These are phyloP conservation scores for Hypolimnas misippus DNA, from an alignment of 2,888 invertebrate genomes.

Conservation along the genomic window DNA sequence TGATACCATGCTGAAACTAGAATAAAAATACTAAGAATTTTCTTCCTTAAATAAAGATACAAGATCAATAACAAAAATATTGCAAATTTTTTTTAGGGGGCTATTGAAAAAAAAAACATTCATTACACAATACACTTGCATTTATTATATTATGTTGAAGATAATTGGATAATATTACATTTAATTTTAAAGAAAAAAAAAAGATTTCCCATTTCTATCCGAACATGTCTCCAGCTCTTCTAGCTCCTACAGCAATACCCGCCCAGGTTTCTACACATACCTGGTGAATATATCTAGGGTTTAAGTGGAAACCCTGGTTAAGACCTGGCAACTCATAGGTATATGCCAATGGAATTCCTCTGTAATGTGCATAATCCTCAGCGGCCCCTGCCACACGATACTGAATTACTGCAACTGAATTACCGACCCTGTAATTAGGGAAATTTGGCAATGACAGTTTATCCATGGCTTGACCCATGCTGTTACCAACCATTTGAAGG, in stretches of 20 bases:
- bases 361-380: conserved; percentile 86
- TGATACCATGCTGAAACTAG: too few relatives aligned
- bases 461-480: conserved; percentile 69
- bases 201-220: too few relatives aligned
- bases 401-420: conserved; percentile 66
- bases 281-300: conserved; percentile 79
- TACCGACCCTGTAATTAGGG: conserved; percentile 81
- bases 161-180: too few relatives aligned
- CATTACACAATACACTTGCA: too few relatives aligned
- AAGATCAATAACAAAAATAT: too few relatives aligned
- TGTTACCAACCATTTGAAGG: conserved; percentile 69
- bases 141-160: too few relatives aligned
- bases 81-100: too few relatives aligned
- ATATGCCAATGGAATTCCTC: conserved; percentile 83
- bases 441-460: conserved; percentile 57
- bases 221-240: conserved; percentile 45
- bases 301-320: conserved; percentile 82
- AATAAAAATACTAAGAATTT: too few relatives aligned
- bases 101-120: too few relatives aligned
- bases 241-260: conserved; percentile 78
- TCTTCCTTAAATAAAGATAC: too few relatives aligned
- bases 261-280: conserved; percentile 85
- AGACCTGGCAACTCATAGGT: conserved; percentile 86
- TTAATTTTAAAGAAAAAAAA: too few relatives aligned
- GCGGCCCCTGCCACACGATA: conserved; percentile 86